Evolutionary conservation across 2,888 invertebrate genomes (phyloP), one percentile per base, ranked within the genome.

Genomic region (Cephus nigrinus): DNA sequence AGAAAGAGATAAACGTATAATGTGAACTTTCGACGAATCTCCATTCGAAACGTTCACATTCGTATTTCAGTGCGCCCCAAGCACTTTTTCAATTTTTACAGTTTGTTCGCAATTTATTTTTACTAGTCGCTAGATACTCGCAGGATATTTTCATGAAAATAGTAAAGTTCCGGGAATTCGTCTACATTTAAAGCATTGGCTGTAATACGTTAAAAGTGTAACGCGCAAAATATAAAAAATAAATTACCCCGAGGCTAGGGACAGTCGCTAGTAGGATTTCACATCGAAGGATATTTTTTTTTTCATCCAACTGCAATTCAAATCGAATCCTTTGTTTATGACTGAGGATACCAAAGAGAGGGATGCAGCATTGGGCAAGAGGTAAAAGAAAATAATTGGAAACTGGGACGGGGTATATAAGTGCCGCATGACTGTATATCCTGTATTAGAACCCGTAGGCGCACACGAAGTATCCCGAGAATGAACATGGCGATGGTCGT

Each of bases 271-370:
- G 55, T 9, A 23, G 23, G 55, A 55, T 55, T 55, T 55, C 9
- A 9, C 9, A 9, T 55, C 23, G 23, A 73, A 40, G 34, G 55
- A 30, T 23, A 75, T 76, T 32, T 71, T 75, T 40, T 31, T 71
- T 79, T n/a, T 35, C 11, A 55, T 32, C 69, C 75, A 32, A 55
- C 78, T 76, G 77, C 34, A 76, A 79, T 81, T 78, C 72, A 77
- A 75, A 81, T 79, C 76, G 79, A 75, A 69, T 73, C 40, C 75
- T 71, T 68, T 35, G 74, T 34, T 74, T 36, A 74, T n/a, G 23
- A 23, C 11, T 30, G 71, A 33, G 31, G 31, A 71, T 32, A 71
- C 31, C 69, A n/a, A 69, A 73, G 73, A 73, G 75, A 75, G 75
- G 30, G 72, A 74, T 78, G 75, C 77, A 32, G 55, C 72, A 31